These are phyloP conservation scores for Zaprionus africanus DNA, from an alignment of 1,140 invertebrate genomes.

Conservation along the genomic window DNA sequence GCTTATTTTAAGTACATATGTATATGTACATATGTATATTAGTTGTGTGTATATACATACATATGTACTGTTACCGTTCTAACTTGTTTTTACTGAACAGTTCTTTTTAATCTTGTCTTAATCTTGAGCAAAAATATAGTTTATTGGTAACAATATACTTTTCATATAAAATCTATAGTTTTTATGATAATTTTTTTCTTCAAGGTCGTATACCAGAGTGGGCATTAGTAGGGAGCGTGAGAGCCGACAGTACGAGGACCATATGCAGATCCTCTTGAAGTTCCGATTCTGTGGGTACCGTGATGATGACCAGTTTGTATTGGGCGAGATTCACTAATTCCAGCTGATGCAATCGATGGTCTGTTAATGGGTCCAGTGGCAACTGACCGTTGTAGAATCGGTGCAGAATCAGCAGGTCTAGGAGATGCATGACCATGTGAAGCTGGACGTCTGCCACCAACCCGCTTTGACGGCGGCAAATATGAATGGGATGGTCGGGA, in stretches of 20 bases:
- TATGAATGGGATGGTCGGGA: neutral
- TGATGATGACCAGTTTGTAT: neutral
- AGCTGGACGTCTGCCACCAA: neutral
- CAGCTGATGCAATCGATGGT: neutral
- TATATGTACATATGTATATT: no score
- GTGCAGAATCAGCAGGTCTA: neutral
- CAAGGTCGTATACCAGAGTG: neutral
- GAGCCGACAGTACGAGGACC: conserved; percentile 18
- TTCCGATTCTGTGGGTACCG: neutral
- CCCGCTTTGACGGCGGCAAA: neutral
- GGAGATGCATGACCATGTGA: neutral
- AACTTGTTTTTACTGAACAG: no score
- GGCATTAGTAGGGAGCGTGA: conserved; percentile 8
- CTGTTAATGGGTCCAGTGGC: neutral
- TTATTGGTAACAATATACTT: neutral
- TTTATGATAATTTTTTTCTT: neutral
- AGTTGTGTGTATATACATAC: no score
- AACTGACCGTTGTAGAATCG: conserved; percentile 1
- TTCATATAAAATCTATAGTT: neutral
- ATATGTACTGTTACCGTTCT: no score
- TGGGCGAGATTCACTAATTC: neutral
- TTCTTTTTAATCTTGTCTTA: no score
- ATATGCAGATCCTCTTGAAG: neutral
- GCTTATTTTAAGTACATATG: no score
- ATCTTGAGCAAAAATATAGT: neutral